These are phyloP conservation scores for Cetoscarus ocellatus DNA, from an alignment of 2,797 vertebrate genomes.

Conservation along the genomic window DNA sequence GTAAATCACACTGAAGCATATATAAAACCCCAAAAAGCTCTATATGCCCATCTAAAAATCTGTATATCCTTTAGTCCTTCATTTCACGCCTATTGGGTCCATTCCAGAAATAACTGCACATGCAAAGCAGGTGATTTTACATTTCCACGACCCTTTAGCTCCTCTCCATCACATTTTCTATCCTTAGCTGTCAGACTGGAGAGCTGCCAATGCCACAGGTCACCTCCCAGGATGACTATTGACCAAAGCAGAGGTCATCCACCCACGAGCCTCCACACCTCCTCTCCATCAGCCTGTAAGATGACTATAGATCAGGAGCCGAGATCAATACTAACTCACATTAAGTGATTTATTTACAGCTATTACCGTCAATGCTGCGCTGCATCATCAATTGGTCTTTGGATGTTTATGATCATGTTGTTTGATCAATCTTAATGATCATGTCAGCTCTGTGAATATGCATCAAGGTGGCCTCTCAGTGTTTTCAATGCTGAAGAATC, in stretches of 20 bases:
- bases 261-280: background rate
- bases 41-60: too few species aligned
- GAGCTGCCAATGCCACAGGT: background rate
- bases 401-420: constrained; percentile 9
- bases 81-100: too few species aligned
- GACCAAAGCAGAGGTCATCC: constrained; percentile 24
- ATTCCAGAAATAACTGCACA: background rate
- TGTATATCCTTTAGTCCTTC: too few species aligned
- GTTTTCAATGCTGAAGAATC: background rate
- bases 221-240: background rate
- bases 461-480: background rate
- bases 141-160: background rate
- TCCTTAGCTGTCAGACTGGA: background rate
- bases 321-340: constrained; percentile 37
- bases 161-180: constrained; percentile 3
- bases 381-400: background rate
- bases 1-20: too few species aligned
- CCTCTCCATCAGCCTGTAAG: constrained; percentile 17
- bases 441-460: too few species aligned
- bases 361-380: background rate
- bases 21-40: too few species aligned
- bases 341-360: constrained; percentile 39
- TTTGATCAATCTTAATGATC: constrained; percentile 18
- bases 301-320: constrained; percentile 47
- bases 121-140: background rate